Conservation (phyloP, 2,797 vertebrate species). For the Ctenopoma kingsleyae region DNA sequence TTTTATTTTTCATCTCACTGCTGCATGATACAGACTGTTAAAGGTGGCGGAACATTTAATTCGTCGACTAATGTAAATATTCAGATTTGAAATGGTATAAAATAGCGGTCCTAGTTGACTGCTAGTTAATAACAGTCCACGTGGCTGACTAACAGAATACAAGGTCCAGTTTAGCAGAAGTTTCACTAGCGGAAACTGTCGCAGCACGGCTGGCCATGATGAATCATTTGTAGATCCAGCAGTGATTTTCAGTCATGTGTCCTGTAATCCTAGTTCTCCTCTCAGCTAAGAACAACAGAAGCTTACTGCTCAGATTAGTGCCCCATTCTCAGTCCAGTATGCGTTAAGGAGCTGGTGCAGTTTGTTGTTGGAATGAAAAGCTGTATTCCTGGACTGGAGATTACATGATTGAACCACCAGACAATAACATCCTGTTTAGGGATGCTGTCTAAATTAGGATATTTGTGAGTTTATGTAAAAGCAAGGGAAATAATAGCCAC, state of each 20-base stretch:
- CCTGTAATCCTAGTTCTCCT: constrained; percentile 1
- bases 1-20: not conserved
- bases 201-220: constrained; percentile 4
- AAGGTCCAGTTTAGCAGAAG: constrained; percentile 22
- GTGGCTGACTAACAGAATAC: constrained; percentile 52
- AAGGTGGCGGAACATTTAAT: not conserved
- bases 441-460: not conserved
- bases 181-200: constrained; percentile 21
- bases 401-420: not conserved
- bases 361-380: not conserved
- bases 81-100: not conserved
- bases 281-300: constrained; percentile 2
- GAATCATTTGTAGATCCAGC: not conserved
- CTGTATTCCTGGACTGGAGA: not conserved
- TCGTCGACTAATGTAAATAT: fast-evolving
- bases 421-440: not conserved
- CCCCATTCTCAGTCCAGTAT: not conserved
- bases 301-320: constrained; percentile 6
- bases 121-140: constrained; percentile 38
- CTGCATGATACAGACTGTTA: fast-evolving
- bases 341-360: not conserved
- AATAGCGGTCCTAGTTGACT: fast-evolving
- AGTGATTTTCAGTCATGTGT: constrained; percentile 40
- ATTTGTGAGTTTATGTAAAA: not conserved
- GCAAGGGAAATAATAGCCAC: not conserved